These are phyloP conservation scores for Xiphias gladius DNA, from an alignment of 2,113 vertebrate genomes.

Conservation along the genomic window DNA sequence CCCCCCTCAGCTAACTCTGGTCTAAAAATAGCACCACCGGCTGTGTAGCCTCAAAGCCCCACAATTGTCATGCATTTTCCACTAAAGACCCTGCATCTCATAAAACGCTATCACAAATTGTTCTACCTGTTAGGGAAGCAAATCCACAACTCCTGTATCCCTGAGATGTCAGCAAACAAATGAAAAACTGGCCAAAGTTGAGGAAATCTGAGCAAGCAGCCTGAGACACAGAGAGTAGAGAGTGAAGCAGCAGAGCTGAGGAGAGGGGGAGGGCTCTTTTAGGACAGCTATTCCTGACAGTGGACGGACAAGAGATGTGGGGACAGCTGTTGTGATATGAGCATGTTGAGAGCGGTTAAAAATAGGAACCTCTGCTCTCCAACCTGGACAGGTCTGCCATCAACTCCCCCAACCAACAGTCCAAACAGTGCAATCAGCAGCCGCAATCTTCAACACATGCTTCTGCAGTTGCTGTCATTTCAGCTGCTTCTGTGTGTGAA, in stretches of 20 bases:
- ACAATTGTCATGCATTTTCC: slow-evolving; percentile 27
- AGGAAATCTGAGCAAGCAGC: slow-evolving; percentile 22
- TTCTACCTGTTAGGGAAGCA: slow-evolving; percentile 68
- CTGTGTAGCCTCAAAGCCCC: slow-evolving; percentile 36
- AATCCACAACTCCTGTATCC: slow-evolving; percentile 39
- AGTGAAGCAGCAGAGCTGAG: slow-evolving; percentile 11
- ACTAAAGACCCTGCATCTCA: not conserved
- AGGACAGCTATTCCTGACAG: slow-evolving; percentile 82
- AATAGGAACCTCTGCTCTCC: slow-evolving; percentile 79
- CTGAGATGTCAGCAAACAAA: not conserved
- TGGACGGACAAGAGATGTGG: slow-evolving; percentile 66
- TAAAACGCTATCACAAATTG: not conserved
- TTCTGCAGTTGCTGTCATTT: slow-evolving; percentile 66
- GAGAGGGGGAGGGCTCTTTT: slow-evolving; percentile 36
- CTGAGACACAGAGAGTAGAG: slow-evolving; percentile 31
- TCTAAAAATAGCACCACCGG: slow-evolving; percentile 79
- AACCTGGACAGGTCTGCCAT: slow-evolving; percentile 25
- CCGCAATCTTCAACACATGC: slow-evolving; percentile 12
- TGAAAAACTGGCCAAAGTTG: not conserved
- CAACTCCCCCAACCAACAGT: slow-evolving; percentile 35
- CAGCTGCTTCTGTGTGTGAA: slow-evolving; percentile 58
- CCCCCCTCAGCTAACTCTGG: not conserved
- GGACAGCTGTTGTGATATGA: slow-evolving; percentile 90
- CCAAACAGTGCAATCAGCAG: slow-evolving; percentile 51
- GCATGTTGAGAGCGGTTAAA: slow-evolving; percentile 79